Conservation (phyloP, 2,113 vertebrate genomes). For the Eulemur macaco region DNA sequence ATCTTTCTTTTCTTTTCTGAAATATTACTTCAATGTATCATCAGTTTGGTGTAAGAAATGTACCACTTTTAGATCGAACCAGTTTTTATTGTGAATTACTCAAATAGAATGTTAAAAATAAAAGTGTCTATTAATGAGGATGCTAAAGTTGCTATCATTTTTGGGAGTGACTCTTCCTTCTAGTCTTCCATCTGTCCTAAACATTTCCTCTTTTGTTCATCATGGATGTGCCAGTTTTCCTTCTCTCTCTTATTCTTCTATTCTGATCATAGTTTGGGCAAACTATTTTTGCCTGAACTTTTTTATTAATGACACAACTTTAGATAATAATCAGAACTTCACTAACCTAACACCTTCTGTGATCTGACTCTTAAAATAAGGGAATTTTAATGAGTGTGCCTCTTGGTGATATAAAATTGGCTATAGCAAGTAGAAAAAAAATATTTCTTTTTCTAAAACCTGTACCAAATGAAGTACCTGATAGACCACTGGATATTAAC, state of each 20-base stretch:
- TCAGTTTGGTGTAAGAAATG: background rate
- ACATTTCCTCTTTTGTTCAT: background rate
- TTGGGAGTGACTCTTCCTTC: background rate
- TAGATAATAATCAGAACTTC: conserved; percentile 23
- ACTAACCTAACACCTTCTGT: conserved; percentile 35
- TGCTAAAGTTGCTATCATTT: background rate
- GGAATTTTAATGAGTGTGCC: conserved; percentile 61
- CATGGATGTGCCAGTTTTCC: background rate
- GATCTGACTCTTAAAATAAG: conserved; percentile 18
- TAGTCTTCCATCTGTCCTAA: background rate
- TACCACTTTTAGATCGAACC: background rate
- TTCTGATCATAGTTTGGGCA: background rate
- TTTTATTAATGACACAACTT: background rate
- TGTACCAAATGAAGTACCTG: conserved; percentile 31
- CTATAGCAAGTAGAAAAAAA: background rate
- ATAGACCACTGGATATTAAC: conserved; percentile 27
- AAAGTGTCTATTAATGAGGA: background rate
- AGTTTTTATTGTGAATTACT: background rate
- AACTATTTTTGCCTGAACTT: background rate
- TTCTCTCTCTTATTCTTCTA: background rate
- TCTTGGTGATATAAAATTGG: background rate
- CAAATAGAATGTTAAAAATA: background rate
- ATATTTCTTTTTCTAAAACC: background rate
- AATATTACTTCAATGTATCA: background rate
- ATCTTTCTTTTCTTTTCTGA: background rate